Base-by-base conservation (phyloP, 1,140 invertebrate species). In the Campoletis sonorensis region DNA sequence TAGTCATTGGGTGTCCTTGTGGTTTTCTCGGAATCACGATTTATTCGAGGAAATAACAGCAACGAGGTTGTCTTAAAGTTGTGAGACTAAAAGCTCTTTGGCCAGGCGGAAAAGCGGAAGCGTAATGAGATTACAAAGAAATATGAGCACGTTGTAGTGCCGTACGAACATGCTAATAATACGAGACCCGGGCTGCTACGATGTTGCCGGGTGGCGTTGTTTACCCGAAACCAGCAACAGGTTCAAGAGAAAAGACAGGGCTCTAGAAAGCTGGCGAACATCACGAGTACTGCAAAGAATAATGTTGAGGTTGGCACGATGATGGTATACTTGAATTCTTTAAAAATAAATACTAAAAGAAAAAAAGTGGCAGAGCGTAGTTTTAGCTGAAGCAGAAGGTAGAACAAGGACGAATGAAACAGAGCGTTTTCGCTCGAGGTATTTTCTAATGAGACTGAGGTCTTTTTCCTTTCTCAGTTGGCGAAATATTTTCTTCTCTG, bases 321-420 rank as follows among this genome's bases (percentile, higher is more conserved):
- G 30, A 75, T 37, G 45, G 11, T 45, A 79, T 45, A 13, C 79
- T 58, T 58, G 18, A 23, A 58, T 58, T 58, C 16, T 58, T 10
- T 8, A 58, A 51, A 21, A 23, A 45, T 45, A 45, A 3, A 45
- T 45, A 1, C 13, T 71, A 33, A 13, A 37, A 45, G 64, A 64
- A 13, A 45, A 75, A 64, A 13, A 27, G 33, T 7, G 18, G 54
- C 18, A 13, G 40, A 33, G 4, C 33, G 30, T 0, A 75, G 33
- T 40, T 21, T 49, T 1, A 37, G 33, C 49, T 37, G 49, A 26
- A 26, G 18, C 11, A 75, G 49, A 75, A 75, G 37, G 27, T 27
- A 10, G 27, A 33, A 26, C 23, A 18, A 71, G 26, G 4, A 75
- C 27, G 18, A 21, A 27, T 27, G 21, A 54, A 82, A 61, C 30